Evolutionary conservation across 1,140 invertebrate genomes (phyloP).

Genomic region (Coenobita brevimanus): DNA sequence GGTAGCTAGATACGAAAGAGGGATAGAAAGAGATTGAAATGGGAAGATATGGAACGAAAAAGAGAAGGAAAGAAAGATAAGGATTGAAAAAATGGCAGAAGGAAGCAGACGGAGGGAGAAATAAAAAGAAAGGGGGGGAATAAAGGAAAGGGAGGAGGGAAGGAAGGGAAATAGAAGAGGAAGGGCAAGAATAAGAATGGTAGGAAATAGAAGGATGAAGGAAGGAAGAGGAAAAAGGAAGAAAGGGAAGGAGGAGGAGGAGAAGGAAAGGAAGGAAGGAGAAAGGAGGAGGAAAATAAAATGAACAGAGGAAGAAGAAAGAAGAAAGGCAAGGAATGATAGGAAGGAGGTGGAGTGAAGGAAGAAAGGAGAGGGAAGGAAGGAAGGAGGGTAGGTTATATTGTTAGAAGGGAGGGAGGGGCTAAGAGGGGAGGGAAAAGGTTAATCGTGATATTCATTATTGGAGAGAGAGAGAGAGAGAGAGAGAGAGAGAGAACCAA

Average conservation of each 20-base stretch:
- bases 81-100: background rate
- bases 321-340: too few relatives aligned
- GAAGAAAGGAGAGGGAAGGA: too few relatives aligned
- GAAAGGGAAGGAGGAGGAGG: too few relatives aligned
- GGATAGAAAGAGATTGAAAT: too few relatives aligned
- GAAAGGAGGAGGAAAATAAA: too few relatives aligned
- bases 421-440: background rate
- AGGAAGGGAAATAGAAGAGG: background rate
- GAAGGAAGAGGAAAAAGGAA: background rate
- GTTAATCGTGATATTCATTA: too few relatives aligned
- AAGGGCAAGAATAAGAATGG: background rate
- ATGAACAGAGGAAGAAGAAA: too few relatives aligned
- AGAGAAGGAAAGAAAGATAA: background rate
- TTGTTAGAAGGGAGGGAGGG: background rate
- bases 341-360: too few relatives aligned
- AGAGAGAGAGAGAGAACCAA: background rate
- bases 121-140: background rate
- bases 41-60: background rate
- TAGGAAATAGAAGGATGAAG: background rate
- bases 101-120: background rate
- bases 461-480: background rate
- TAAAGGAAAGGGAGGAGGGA: background rate
- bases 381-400: too few relatives aligned
- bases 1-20: background rate
- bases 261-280: too few relatives aligned